phyloP scores from a whole-genome alignment of 2,888 invertebrate genomes.

The Actias luna region DNA sequence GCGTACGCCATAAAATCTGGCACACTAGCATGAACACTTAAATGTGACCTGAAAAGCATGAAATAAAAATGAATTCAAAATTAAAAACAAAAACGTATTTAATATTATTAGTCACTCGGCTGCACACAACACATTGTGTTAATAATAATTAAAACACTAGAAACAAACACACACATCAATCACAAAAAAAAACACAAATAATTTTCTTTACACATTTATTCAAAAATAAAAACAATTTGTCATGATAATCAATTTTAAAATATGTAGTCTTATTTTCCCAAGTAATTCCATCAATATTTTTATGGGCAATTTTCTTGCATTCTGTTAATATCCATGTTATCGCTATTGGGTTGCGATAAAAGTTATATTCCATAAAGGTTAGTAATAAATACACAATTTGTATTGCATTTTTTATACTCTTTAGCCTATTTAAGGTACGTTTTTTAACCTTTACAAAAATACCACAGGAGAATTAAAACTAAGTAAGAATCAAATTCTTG shows the following conservation, averaged over 20 bases:
- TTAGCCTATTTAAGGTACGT: background rate
- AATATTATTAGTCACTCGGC: conserved; percentile 1
- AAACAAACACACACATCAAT: background rate
- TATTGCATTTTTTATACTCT: background rate
- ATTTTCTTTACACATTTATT: conserved; percentile 48
- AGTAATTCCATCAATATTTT: background rate
- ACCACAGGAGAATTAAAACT: background rate
- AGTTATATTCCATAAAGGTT: background rate
- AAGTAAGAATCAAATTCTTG: background rate
- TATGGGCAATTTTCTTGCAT: background rate
- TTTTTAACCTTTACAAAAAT: background rate
- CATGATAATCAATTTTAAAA: conserved; percentile 13
- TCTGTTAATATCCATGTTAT: background rate
- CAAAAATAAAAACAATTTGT: conserved; percentile 22
- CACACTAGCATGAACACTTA: conserved; percentile 29
- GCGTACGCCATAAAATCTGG: conserved; percentile 37
- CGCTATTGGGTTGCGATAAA: background rate
- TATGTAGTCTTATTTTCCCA: conserved; percentile 6
- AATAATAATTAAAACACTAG: conserved; percentile 13
- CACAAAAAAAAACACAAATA: conserved; percentile 31
- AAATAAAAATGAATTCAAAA: conserved; percentile 19
- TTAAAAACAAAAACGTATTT: conserved; percentile 16
- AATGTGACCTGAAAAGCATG: conserved; percentile 46
- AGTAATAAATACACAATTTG: background rate
- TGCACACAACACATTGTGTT: conserved; percentile 6